These are phyloP conservation scores for Sarcophaga peregrina DNA, from an alignment of 1,140 invertebrate genomes.

Conservation along the genomic window DNA sequence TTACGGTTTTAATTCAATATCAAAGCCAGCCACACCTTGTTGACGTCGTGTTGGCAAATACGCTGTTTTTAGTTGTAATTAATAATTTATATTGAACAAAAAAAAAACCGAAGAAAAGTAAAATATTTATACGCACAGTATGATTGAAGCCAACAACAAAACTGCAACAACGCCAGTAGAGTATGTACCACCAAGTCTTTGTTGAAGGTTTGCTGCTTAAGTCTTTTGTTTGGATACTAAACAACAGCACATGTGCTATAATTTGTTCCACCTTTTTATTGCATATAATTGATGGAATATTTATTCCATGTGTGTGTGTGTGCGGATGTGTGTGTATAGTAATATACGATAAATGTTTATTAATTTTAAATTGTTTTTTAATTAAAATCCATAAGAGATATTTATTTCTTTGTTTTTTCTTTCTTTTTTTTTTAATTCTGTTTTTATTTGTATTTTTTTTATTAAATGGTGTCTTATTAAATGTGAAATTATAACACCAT, in stretches of 20 bases:
- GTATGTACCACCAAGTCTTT: too few relatives aligned
- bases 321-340: too few relatives aligned
- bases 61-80: too few relatives aligned
- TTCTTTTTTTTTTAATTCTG: not conserved
- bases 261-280: not conserved
- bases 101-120: too few relatives aligned
- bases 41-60: too few relatives aligned
- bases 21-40: too few relatives aligned
- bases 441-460: not conserved
- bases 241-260: too few relatives aligned
- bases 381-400: not conserved
- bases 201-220: conserved; percentile 43
- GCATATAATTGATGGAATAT: conserved; percentile 13
- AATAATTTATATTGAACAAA: too few relatives aligned
- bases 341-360: not conserved
- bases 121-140: too few relatives aligned
- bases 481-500: not conserved
- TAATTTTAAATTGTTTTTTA: conserved; percentile 4
- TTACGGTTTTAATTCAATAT: too few relatives aligned
- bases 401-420: not conserved
- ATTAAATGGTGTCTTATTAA: not conserved
- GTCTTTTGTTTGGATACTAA: conserved; percentile 42
- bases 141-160: not conserved
- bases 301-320: not conserved
- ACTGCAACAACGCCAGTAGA: not conserved